Conservation (phyloP, 2,888 invertebrate species). For the Chrysolina haemoptera region DNA sequence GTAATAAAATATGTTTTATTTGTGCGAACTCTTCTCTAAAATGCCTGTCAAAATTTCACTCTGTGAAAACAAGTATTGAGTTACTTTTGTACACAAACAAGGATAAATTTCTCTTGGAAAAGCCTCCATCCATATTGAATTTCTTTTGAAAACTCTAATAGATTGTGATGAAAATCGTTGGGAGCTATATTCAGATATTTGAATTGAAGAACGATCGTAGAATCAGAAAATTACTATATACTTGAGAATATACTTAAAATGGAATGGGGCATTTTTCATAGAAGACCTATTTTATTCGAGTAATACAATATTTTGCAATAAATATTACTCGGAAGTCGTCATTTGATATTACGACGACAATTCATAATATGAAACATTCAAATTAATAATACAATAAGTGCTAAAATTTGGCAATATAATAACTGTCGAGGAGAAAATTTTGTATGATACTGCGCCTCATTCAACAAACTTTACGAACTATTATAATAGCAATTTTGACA, state of each 20-base stretch:
- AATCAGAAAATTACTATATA: constrained; percentile 1
- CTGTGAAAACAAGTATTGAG: constrained; percentile 19
- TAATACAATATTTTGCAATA: too few species aligned
- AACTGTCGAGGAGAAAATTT: too few species aligned
- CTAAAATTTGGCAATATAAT: too few species aligned
- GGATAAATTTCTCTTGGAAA: neutral
- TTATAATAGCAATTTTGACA: too few species aligned
- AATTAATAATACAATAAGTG: too few species aligned
- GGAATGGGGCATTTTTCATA: too few species aligned
- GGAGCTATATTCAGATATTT: constrained; percentile 2
- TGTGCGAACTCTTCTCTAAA: constrained; percentile 16
- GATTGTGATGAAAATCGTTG: neutral
- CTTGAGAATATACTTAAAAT: neutral
- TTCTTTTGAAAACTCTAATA: neutral
- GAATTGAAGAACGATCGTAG: neutral
- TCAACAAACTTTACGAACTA: too few species aligned
- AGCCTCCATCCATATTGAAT: constrained; percentile 2
- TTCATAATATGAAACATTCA: too few species aligned
- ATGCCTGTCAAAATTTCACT: constrained; percentile 14
- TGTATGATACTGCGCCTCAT: too few species aligned
- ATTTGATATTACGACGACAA: too few species aligned
- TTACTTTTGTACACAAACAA: constrained; percentile 14
- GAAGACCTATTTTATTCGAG: too few species aligned
- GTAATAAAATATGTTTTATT: constrained; percentile 25
- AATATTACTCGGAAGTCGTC: too few species aligned